These are phyloP conservation scores for Pogonophryne albipinna DNA, from an alignment of 2,797 vertebrate genomes.

Conservation along the genomic window DNA sequence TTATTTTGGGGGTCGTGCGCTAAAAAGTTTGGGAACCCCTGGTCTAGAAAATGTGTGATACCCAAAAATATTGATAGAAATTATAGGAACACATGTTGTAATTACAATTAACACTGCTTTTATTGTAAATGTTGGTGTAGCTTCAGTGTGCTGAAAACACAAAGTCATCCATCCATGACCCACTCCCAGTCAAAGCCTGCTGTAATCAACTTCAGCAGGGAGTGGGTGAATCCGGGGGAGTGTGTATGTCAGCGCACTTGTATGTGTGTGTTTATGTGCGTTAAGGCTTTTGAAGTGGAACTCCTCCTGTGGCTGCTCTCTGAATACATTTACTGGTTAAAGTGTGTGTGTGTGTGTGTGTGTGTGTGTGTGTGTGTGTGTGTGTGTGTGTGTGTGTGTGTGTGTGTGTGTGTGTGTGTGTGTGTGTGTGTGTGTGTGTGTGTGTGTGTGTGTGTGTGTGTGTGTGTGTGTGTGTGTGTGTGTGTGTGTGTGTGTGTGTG, in stretches of 20 bases:
- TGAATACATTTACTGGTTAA: constrained; percentile 66
- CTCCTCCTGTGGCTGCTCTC: constrained; percentile 54
- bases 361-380: no score
- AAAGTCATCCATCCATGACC: constrained; percentile 66
- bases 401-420: no score
- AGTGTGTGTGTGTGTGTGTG: constrained; percentile 34
- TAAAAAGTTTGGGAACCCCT: no score
- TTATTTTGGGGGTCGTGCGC: no score
- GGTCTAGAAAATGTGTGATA: no score
- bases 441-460: no score
- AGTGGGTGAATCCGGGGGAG: constrained; percentile 57
- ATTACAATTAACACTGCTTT: not conserved
- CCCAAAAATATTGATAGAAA: not conserved
- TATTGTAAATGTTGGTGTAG: constrained; percentile 19
- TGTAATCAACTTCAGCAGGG: constrained; percentile 61
- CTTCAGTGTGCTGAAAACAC: constrained; percentile 50
- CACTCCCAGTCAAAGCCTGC: constrained; percentile 63
- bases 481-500: no score
- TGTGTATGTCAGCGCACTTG: constrained; percentile 47
- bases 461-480: no score
- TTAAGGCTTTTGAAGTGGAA: constrained; percentile 63
- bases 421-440: no score
- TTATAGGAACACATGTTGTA: no score
- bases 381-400: no score
- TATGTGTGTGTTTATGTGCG: constrained; percentile 36